Evolutionary conservation across 2,888 invertebrate species (phyloP), one percentile per base, ranked within the genome.

Genomic region (Eristalinus sepulchralis): DNA sequence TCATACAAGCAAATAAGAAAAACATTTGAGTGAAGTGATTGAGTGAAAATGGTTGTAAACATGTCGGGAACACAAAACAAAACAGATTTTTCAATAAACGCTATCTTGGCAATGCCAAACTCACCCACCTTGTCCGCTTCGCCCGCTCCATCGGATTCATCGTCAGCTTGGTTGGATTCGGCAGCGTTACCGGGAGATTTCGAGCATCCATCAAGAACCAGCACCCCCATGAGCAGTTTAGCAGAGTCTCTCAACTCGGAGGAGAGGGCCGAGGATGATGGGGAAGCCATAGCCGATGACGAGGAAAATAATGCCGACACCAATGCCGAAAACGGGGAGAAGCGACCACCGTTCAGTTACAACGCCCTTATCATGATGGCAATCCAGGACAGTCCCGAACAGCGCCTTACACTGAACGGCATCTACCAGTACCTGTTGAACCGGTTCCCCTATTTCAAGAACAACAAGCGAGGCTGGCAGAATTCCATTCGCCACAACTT

Each of bases 351-450:
- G 0, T 99, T 97, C 94, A 98, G 98, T 92, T 99, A 99, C 94
- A 99, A 99, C 93, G 99, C 99, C 0, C 94, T 99, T 72, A 99
- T 99, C 90, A 99, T 99, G 98, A 99, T 99, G 99, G 99, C 99
- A n/a, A 99, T 99, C 79, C 94, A 98, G 72, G 96, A 97, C 91
- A 98, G 98, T 90, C 96, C 97, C 0, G 98, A 98, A 89, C 98
- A 98, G 91, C 94, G 98, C 10, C 94, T 99, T 57, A 99, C 99
- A 0, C 94, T 99, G 11, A 98, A 98, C 93, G 98, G 98, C 73
- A 99, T 99, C 90, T 99, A 99, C 94, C 98, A 98, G 93, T 99
- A 98, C 93, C 98, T 99, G 90, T 99, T 99, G 97, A 96, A 96
- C 90, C 97, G 98, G 92, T 99, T 99, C 91, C 99, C 99, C 0